Percentiles rank a stretch among this genome's conserved stretches.
Evolutionary conservation across 2,888 invertebrate species (phyloP).

Genomic region (Latrodectus elegans): DNA sequence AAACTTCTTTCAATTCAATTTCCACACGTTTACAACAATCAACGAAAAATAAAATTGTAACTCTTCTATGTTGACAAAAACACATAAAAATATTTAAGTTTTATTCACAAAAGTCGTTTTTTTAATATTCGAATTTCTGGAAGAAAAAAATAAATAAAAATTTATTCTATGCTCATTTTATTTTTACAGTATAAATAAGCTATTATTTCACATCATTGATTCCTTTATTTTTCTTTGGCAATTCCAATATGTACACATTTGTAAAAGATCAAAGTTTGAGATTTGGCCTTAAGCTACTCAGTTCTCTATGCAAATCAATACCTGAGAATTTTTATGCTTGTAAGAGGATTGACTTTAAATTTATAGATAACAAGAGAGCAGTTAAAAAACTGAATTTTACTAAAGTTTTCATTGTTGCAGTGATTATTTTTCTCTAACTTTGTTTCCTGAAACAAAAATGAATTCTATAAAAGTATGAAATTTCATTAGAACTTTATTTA

Average conservation of each 20-base stretch:
- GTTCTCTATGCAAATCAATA: constrained; percentile 46
- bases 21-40: no score
- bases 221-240: constrained; percentile 48
- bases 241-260: constrained; percentile 38
- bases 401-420: constrained; percentile 8
- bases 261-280: constrained; percentile 56
- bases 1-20: no score
- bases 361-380: constrained; percentile 31
- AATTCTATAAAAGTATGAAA: no score
- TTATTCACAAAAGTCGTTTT: neutral
- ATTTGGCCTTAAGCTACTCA: constrained; percentile 34
- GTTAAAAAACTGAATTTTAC: constrained; percentile 21
- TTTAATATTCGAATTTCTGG: no score
- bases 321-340: constrained; percentile 32
- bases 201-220: constrained; percentile 45
- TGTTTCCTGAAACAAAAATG: neutral
- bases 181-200: no score
- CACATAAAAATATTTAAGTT: no score
- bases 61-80: no score
- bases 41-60: neutral
- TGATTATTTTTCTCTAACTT: constrained; percentile 27
- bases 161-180: no score
- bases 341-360: constrained; percentile 20
- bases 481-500: no score
- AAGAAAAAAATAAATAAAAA: no score